Base-by-base conservation (phyloP, 1,140 invertebrate species). In the Popillia japonica region DNA sequence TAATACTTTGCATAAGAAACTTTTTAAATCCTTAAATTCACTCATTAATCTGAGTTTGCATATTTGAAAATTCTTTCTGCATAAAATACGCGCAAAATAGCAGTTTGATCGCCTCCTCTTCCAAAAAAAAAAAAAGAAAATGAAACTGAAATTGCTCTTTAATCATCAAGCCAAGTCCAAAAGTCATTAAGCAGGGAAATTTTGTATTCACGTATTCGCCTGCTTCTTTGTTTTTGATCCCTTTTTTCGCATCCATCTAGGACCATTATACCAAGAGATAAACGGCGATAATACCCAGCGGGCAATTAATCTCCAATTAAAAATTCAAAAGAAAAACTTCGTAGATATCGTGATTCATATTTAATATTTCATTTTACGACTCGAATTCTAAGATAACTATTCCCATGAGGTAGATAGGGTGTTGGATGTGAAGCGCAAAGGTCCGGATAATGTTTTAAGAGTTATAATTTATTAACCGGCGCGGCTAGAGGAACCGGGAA, bases 351-450 rank as follows among this genome's bases (percentile, higher is more conserved):
- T 17, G 72, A 41, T 74, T 74, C 72, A 74, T 41, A 74, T 74
- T 74, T 74, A 74, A 74, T 74, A 74, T 74, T 74, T 74, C 34
- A 74, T 74, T 74, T 74, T 74, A 74, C 72, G 72, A 74, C 40
- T 74, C 40, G 40, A 74, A 74, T 74, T 20, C 40, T 74, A 44
- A 40, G 72, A 74, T 74, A 74, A 74, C 72, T 74, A 74, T 74
- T 74, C 72, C 72, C 61, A 17, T 7, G 14, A 17, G 48, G 48
- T 17, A 55, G 48, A 7, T 55, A 34, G 27, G 48, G 48, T 55
- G 14, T 17, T 55, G 48, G 44, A 48, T 48, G 22, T 34, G 22
- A 68, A 68, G 22, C 22, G 22, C 27, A 10, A 34, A 68, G 61
- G 22, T 10, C 61, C 27, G 61, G 61, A 68, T 68, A 68, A 68